Base-by-base conservation (phyloP, 2,113 vertebrate genomes). In the Pionites leucogaster region DNA sequence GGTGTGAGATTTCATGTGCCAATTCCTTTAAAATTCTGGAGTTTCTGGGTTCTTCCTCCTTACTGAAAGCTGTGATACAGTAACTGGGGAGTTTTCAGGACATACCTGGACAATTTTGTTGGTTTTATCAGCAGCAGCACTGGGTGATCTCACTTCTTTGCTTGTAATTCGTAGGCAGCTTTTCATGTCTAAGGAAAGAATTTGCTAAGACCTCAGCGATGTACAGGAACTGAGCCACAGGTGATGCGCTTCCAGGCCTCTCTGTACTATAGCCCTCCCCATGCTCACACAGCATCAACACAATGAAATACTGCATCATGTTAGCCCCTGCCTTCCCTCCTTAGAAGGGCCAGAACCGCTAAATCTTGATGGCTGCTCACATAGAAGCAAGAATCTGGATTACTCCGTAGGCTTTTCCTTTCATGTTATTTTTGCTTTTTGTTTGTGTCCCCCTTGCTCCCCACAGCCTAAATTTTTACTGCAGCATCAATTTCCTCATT, bases 231-330 rank as follows among this genome's bases (percentile, higher is more conserved):
- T 11, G 13, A 70, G 17, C 29, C 6, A 2, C 0, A 79, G 64
- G 7, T 6, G n/a, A 25, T 0, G 0, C 1, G 0, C 35, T 39
- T 2, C 0, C 17, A 9, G 68, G 42, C n/a, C 25, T 24, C 19
- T 64, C 31, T 42, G 8, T 44, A 14, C 52, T 60, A 1, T 29
- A 46, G 9, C 15, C 10, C 13, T 33, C 35, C 31, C 35, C 1
- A 0, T 1, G 0, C 6, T 29, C 16, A 42, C 3, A 5, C 71
- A 86, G 71, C 39, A 53, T 9, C 42, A 24, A 3, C 7, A 8
- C 13, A 62, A 10, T 13, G 28, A 60, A 78, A 70, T 22, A 17
- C 12, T 62, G 44, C 29, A 5, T 65, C 12, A 25, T 22, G 15
- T 10, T 60, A 82, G 25, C 3, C 55, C 2, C 25, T 62, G 19